phyloP scores from a whole-genome alignment of 2,113 vertebrate species.

The Acrocephalus arundinaceus region DNA sequence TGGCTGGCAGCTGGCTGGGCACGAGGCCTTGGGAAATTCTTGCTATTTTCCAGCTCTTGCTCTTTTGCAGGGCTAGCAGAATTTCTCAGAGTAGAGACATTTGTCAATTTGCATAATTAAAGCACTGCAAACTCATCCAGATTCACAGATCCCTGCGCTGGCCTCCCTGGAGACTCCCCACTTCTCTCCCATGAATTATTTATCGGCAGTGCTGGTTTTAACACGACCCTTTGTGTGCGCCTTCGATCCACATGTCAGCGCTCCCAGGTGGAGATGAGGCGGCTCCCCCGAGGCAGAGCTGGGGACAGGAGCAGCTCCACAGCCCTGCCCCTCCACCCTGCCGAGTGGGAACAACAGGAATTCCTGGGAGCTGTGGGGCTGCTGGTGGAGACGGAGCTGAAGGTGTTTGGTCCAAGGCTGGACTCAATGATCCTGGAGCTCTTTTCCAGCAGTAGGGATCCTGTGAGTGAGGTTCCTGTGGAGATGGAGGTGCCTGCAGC shows the following conservation, averaged over 20 bases:
- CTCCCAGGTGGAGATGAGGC: not conserved
- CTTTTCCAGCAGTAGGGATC: not conserved
- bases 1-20: conserved; percentile 51
- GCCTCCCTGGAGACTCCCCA: conserved; percentile 52
- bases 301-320: not conserved
- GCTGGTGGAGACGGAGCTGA: rapidly evolving
- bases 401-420: not conserved
- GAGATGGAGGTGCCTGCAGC: not conserved
- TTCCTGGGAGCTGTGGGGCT: not conserved
- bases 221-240: conserved; percentile 29
- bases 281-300: not conserved
- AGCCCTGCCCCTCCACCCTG: not conserved
- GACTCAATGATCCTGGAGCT: not conserved
- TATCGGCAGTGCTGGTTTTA: not conserved
- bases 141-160: conserved; percentile 43
- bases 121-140: conserved; percentile 64
- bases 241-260: not conserved
- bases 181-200: conserved; percentile 61
- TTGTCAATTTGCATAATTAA: conserved; percentile 72
- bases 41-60: conserved; percentile 29
- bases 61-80: conserved; percentile 58
- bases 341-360: not conserved
- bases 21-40: not conserved
- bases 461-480: not conserved
- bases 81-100: conserved; percentile 52